Evolutionary conservation across 2,797 vertebrate genomes (phyloP), one percentile per base, ranked within the genome.

Genomic region (Scolopax rusticola): DNA sequence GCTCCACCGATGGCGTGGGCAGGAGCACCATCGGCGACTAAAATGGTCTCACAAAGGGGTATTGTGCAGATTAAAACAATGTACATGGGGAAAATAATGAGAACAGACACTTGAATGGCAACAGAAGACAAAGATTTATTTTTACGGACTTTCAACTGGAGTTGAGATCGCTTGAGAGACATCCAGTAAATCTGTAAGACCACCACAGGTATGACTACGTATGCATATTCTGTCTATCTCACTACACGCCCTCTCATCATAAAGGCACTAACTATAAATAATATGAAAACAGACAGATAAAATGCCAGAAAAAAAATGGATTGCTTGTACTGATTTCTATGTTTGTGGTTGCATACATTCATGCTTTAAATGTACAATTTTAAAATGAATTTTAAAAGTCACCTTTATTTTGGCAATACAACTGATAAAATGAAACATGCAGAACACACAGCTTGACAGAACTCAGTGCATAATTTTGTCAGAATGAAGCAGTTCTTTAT

Each of bases 241-340:
- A 68, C 94, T 94, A 97, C 92, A 91, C 24, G 8, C 59, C 81
- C 94, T 92, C 87, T 96, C 91, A 93, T 92, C 87, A 48, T 97
- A 95, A 98, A 97, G 97, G 97, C 97, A 98, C 97, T 97, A 95
- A 76, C 97, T 97, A 97, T 93, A 95, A 97, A 96, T 93, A 93
- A 95, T 69, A 94, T 9, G 27, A 74, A 96, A 95, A 90, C 4
- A 11, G 53, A 93, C 83, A 89, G 68, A 85, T 70, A 91, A 91
- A 94, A 93, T 71, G 76, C 59, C 77, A 84, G 59, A 19, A 87
- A 91, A 61, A 63, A 69, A 45, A 53, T 6, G 2, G 63, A 68
- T 43, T 85, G 75, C 71, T 75, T 90, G 56, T 95, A 89, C 92
- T 94, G 90, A 79, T 9, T 45, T 77, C 84, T 87, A 50, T 87